Conservation (phyloP, 2,888 invertebrate genomes). For the Noctua janthina region DNA sequence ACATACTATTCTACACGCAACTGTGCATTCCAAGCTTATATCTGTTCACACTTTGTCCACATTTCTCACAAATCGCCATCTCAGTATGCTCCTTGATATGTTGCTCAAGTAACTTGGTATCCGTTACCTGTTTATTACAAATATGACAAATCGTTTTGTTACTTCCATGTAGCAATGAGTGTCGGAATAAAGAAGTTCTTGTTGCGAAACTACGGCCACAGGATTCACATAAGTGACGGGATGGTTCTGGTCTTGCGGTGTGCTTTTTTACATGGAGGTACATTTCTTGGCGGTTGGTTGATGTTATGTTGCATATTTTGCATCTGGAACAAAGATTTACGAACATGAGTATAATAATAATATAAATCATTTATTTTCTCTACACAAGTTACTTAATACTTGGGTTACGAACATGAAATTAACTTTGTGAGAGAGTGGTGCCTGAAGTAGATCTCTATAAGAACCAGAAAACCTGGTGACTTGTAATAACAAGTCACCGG, state of each 20-base stretch:
- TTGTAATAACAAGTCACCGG: no score
- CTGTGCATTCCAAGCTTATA: constrained; percentile 74
- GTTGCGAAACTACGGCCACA: constrained; percentile 85
- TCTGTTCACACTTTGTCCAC: constrained; percentile 79
- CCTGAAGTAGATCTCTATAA: no score
- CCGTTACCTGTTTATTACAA: constrained; percentile 75
- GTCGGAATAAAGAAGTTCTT: constrained; percentile 77
- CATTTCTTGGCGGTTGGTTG: constrained; percentile 89
- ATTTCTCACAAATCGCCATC: constrained; percentile 84
- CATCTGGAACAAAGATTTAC: constrained; percentile 82
- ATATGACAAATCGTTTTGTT: constrained; percentile 73
- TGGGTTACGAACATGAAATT: no score
- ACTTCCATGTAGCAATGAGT: constrained; percentile 75
- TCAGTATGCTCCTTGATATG: constrained; percentile 78
- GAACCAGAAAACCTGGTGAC: no score
- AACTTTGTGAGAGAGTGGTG: no score
- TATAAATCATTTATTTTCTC: no score
- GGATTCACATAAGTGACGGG: constrained; percentile 83
- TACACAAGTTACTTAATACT: no score
- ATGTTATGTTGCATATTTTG: constrained; percentile 90
- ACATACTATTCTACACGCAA: constrained; percentile 64
- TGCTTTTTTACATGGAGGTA: constrained; percentile 91
- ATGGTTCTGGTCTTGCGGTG: constrained; percentile 74
- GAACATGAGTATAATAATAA: background rate
- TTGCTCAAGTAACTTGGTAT: constrained; percentile 71